Conservation (phyloP, 2,888 invertebrate species). For the Cephonodes hylas region DNA sequence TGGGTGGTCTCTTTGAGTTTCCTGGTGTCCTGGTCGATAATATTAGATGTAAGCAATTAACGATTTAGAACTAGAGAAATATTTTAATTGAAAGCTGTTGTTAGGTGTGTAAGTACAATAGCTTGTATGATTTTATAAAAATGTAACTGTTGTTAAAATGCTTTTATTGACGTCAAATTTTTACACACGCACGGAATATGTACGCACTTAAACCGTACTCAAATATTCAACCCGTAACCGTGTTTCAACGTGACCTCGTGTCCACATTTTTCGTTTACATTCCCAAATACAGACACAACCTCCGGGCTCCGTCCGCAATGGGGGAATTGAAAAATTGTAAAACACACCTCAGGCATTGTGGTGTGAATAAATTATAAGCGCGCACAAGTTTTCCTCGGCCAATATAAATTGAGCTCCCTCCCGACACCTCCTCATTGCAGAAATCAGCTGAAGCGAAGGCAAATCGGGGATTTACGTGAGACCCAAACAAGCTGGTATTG, state of each 20-base stretch:
- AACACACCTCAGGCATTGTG: slow-evolving; percentile 65
- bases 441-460: slow-evolving; percentile 36
- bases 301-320: slow-evolving; percentile 34
- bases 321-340: slow-evolving; percentile 63
- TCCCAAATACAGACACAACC: slow-evolving; percentile 39
- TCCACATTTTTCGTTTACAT: slow-evolving; percentile 37
- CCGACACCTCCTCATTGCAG: slow-evolving; percentile 35
- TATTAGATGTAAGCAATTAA: slow-evolving; percentile 27
- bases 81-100: background rate
- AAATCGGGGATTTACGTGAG: slow-evolving; percentile 50
- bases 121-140: background rate
- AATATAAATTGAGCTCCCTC: slow-evolving; percentile 40
- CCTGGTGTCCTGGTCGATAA: slow-evolving; percentile 23
- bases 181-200: background rate
- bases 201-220: slow-evolving; percentile 17
- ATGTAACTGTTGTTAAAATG: slow-evolving; percentile 37
- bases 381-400: slow-evolving; percentile 56
- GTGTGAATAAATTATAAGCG: slow-evolving; percentile 74
- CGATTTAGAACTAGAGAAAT: background rate
- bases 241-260: slow-evolving; percentile 36
- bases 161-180: slow-evolving; percentile 29
- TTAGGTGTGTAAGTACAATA: background rate
- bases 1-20: slow-evolving; percentile 54
- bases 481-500: slow-evolving; percentile 45
- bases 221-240: slow-evolving; percentile 34